Evolutionary conservation across 2,888 invertebrate genomes (phyloP).

Genomic region (Seira musarum): DNA sequence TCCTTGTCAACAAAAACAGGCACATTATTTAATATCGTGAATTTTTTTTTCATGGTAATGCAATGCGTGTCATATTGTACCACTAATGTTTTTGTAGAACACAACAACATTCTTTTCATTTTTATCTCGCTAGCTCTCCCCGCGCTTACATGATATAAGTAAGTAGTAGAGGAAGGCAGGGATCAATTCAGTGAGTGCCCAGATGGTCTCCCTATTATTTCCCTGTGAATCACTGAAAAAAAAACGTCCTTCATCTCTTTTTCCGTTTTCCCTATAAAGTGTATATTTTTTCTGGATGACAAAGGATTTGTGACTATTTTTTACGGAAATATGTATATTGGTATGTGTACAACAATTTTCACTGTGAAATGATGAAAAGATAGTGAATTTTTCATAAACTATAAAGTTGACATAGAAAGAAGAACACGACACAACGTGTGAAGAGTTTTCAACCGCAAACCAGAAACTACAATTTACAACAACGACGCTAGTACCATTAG

Average conservation of each 20-base stretch:
- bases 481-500: constrained; percentile 8
- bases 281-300: not conserved
- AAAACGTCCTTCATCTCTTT: not conserved
- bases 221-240: not conserved
- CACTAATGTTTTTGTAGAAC: constrained; percentile 19
- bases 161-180: constrained; percentile 27
- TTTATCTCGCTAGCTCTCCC: constrained; percentile 4
- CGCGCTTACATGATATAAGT: constrained; percentile 32
- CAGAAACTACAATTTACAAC: constrained; percentile 42
- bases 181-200: constrained; percentile 52
- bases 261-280: constrained; percentile 17
- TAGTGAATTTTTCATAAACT: constrained; percentile 7
- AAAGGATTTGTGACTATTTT: not conserved
- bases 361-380: not conserved
- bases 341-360: constrained; percentile 1
- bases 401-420: not conserved
- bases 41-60: constrained; percentile 31
- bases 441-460: constrained; percentile 59
- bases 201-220: constrained; percentile 50
- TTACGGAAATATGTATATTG: not conserved
- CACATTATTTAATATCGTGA: constrained; percentile 50
- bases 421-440: constrained; percentile 42
- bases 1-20: constrained; percentile 53
- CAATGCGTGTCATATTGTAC: constrained; percentile 18
- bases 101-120: constrained; percentile 30